These are phyloP conservation scores for Chloropsis hardwickii DNA, from an alignment of 2,113 vertebrate genomes.

Conservation along the genomic window DNA sequence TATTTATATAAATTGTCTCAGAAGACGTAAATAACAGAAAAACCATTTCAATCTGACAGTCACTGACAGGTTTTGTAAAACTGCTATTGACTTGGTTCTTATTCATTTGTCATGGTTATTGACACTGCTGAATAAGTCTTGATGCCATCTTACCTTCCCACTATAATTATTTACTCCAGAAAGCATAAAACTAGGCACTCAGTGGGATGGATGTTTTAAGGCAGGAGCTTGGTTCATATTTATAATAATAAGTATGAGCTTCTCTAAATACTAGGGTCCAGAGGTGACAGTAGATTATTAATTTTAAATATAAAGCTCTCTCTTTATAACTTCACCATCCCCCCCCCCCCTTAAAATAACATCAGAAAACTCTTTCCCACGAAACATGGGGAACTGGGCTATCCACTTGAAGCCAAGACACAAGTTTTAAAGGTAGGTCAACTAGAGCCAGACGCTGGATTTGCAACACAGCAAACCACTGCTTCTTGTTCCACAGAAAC, in stretches of 20 bases:
- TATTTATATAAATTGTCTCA: not conserved
- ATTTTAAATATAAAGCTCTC: not conserved
- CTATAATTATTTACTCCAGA: not conserved
- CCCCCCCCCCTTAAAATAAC: not conserved
- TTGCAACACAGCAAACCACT: not conserved
- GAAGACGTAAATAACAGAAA: not conserved
- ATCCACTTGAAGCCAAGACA: not conserved
- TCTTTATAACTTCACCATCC: not conserved
- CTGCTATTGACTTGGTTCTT: not conserved
- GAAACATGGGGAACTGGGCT: not conserved
- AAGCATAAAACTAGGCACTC: not conserved
- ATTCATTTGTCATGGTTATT: not conserved
- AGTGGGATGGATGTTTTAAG: not conserved
- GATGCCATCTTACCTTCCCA: not conserved
- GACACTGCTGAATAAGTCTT: not conserved
- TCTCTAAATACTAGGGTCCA: not conserved
- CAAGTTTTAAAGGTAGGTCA: not conserved
- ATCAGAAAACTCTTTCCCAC: not conserved
- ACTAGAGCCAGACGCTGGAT: not conserved
- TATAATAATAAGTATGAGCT: not conserved
- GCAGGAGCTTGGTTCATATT: not conserved
- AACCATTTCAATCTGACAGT: not conserved
- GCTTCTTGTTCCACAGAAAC: not conserved
- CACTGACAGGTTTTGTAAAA: not conserved
- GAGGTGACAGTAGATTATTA: not conserved